Evolutionary conservation across 2,113 vertebrate species (phyloP).

Genomic region (Crocuta crocuta): DNA sequence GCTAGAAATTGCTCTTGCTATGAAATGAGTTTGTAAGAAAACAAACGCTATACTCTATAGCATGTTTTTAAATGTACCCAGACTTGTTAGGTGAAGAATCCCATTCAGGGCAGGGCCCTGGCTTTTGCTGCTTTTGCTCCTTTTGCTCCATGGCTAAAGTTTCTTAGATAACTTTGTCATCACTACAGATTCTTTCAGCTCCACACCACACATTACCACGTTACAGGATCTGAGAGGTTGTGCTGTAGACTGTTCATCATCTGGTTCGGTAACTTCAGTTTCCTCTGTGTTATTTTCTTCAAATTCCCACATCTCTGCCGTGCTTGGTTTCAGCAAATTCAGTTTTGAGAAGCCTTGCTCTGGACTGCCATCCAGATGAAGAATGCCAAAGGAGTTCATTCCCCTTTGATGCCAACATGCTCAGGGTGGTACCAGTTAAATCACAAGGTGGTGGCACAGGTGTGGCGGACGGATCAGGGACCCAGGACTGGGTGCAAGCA

Average conservation of each 20-base stretch:
- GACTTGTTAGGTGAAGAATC: not conserved
- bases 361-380: not conserved
- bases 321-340: not conserved
- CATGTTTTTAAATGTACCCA: not conserved
- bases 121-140: not conserved
- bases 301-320: not conserved
- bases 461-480: fast-evolving
- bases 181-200: not conserved
- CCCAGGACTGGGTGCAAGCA: not conserved
- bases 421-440: not conserved
- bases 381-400: not conserved
- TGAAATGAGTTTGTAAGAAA: conserved; percentile 1
- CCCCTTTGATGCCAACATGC: not conserved
- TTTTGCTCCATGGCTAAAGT: not conserved
- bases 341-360: not conserved
- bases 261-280: not conserved
- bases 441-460: not conserved
- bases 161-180: not conserved
- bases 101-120: not conserved
- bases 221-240: not conserved
- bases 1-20: conserved; percentile 1
- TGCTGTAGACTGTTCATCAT: not conserved
- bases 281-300: not conserved
- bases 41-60: not conserved
- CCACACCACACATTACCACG: fast-evolving